These are phyloP conservation scores for Leucophenga maculata DNA, from an alignment of 2,888 invertebrate genomes.

Conservation along the genomic window DNA sequence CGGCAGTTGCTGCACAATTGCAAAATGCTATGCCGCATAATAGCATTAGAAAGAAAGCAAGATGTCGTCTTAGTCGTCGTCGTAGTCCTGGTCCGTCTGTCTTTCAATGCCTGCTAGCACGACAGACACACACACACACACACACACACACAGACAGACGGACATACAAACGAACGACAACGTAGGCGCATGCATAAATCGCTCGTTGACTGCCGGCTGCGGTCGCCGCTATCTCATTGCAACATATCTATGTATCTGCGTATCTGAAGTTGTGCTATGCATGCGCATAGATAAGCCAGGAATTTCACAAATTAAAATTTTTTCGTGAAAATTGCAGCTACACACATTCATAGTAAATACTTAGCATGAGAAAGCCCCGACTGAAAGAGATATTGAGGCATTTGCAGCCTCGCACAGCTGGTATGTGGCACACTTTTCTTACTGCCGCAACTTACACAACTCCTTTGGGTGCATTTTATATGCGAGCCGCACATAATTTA, in stretches of 20 bases:
- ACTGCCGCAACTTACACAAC: constrained; percentile 27
- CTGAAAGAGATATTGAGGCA: constrained; percentile 31
- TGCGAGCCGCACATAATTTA: constrained; percentile 60
- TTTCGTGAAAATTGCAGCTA: constrained; percentile 31
- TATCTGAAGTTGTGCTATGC: constrained; percentile 11
- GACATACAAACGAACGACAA: too few relatives aligned
- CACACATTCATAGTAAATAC: constrained; percentile 24
- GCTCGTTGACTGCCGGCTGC: constrained; percentile 47
- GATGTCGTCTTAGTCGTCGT: too few relatives aligned
- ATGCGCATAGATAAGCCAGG: constrained; percentile 63
- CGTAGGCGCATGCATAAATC: constrained; percentile 39
- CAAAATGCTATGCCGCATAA: not conserved
- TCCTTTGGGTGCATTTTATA: constrained; percentile 50
- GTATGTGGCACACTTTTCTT: constrained; percentile 56
- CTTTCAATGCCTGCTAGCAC: too few relatives aligned
- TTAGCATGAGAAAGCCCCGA: constrained; percentile 17
- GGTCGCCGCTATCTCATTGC: constrained; percentile 53
- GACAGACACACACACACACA: constrained; percentile 5
- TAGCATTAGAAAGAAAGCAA: constrained; percentile 15
- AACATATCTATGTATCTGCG: constrained; percentile 47
- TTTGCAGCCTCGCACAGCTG: constrained; percentile 43
- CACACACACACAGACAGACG: constrained; percentile 21
- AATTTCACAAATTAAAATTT: constrained; percentile 66
- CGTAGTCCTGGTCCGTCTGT: too few relatives aligned
- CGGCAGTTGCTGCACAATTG: not conserved